Base-by-base conservation (phyloP, 2,797 vertebrate species). In the Carcharodon carcharias region DNA sequence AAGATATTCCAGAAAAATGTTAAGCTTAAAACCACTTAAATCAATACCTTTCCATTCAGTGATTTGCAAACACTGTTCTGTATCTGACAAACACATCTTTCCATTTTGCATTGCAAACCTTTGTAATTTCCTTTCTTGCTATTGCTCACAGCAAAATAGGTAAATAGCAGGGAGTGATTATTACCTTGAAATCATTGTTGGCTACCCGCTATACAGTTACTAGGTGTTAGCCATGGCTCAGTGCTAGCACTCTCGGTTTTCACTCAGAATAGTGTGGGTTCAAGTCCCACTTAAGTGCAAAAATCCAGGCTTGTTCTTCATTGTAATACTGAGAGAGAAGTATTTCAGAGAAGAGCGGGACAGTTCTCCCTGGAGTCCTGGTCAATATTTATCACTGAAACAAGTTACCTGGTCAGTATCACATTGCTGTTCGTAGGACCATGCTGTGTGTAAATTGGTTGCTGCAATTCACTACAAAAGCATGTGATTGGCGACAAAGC, bases 111-210 rank as follows among this genome's bases (percentile, higher is more conserved):
- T 54, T 88, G 50, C 21, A 88, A 54, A 11, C 54, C 50, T 50
- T 88, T 89, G 11, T 35, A 89, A 93, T 63, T 93, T 31, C 58
- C n/a, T 65, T 67, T 93, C 91, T 45, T 93, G 91, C n/a, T 67
- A 21, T 58, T 14, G 35, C 3, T 12, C 61, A 45, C 8, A 50
- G 23, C n/a, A 26, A 63, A n/a, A 35, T 40, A 0, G 23, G 21
- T 67, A n/a, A n/a, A 45, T 63, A n/a, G 4, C 56, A 18, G 31
- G 6, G 56, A 61, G 31, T 7, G 91, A 45, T 93, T 26, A 65
- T 93, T 92, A 35, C 89, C 35, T 45, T 9, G 61, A 93, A 65
- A 26, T 67, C 21, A 63, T 35, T 92, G 3, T 58, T 92, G 35
- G 35, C 31, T 40, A 2, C 21, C 89, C 23, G 6, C 80, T 18